phyloP scores from a whole-genome alignment of 2,113 vertebrate species.

The Emydocephalus ijimae region DNA sequence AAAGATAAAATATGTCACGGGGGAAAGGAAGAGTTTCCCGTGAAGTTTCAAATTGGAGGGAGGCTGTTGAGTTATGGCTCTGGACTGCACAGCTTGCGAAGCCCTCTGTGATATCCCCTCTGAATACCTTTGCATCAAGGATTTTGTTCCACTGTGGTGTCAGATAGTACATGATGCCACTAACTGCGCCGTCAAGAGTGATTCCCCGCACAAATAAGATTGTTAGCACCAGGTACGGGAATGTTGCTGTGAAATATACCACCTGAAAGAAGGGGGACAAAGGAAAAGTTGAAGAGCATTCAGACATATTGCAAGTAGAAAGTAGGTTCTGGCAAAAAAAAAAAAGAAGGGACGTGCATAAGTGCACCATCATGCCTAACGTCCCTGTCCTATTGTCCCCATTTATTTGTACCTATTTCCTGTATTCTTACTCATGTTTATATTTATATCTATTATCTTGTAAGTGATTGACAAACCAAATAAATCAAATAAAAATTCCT shows the following conservation, averaged over 20 bases:
- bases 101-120: rapidly evolving
- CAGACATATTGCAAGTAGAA: background rate
- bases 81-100: background rate
- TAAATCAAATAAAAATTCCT: background rate
- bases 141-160: slow-evolving; percentile 98
- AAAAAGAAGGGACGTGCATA: no score
- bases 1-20: background rate
- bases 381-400: no score
- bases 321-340: background rate
- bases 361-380: no score
- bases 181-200: slow-evolving; percentile 90
- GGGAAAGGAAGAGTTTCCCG: background rate
- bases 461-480: no score
- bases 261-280: slow-evolving; percentile 70
- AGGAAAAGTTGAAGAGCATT: background rate
- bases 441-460: no score
- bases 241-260: slow-evolving; percentile 97
- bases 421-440: no score
- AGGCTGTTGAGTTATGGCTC: no score
- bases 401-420: no score
- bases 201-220: slow-evolving; percentile 95
- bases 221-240: slow-evolving; percentile 94
- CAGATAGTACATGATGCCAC: slow-evolving; percentile 93
- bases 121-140: slow-evolving; percentile 89
- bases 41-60: background rate